phyloP scores from a whole-genome alignment of 2,113 vertebrate genomes.

The Lathamus discolor region DNA sequence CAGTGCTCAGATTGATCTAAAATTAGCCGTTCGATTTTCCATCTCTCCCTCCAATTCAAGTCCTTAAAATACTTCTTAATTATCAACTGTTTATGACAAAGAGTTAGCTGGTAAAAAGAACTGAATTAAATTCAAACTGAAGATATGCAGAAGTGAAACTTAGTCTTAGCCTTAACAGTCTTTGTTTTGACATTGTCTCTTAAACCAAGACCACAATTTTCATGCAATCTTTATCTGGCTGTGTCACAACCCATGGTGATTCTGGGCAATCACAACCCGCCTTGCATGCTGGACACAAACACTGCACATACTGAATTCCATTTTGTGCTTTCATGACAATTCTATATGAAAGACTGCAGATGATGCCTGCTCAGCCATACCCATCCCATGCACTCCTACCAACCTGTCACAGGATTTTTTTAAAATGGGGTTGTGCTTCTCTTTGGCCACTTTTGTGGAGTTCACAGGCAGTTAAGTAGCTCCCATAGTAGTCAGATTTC shows the following conservation, averaged over 20 bases:
- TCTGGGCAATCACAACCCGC: background rate
- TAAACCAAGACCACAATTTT: background rate
- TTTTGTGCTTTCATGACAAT: background rate
- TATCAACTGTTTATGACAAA: background rate
- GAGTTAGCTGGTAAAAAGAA: background rate
- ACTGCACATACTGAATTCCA: background rate
- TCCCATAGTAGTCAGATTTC: background rate
- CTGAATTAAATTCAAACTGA: background rate
- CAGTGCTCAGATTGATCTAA: background rate
- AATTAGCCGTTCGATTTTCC: background rate
- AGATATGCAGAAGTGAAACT: background rate
- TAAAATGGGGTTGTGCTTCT: background rate
- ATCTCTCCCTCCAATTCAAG: background rate
- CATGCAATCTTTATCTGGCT: background rate
- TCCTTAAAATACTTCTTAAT: background rate
- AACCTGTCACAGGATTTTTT: background rate
- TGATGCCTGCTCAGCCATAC: background rate
- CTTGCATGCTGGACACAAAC: background rate
- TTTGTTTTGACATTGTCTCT: background rate
- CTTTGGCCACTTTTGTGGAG: background rate
- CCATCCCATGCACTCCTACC: background rate
- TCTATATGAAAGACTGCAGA: background rate
- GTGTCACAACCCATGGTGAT: background rate
- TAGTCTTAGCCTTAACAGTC: background rate
- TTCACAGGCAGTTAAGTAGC: background rate